A percentile compares a stretch with the other conserved stretches of the same genome.
Evolutionary conservation across 2,888 invertebrate genomes (phyloP).

Genomic region (Sialis lutaria): DNA sequence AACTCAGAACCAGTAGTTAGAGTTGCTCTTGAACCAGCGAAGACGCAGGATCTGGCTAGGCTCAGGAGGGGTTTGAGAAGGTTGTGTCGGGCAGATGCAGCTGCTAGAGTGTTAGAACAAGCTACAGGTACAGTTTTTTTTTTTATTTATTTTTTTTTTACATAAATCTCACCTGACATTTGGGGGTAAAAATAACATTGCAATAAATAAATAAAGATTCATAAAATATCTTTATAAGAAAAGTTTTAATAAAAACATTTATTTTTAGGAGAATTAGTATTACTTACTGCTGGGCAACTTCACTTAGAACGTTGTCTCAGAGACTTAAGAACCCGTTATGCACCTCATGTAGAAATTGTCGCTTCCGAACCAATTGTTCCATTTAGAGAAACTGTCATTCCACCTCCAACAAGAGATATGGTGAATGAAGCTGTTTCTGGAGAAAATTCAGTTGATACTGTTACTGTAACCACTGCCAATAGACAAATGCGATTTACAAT

Average conservation of each 20-base stretch:
- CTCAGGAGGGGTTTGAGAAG: constrained; percentile 61
- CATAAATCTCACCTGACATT: too few relatives aligned
- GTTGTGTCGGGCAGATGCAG: constrained; percentile 87
- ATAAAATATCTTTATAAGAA: too few relatives aligned
- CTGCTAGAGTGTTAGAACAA: constrained; percentile 76
- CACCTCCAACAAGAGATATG: constrained; percentile 65
- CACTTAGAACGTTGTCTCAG: constrained; percentile 91
- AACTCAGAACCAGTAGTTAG: constrained; percentile 76
- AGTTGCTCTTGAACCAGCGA: constrained; percentile 81
- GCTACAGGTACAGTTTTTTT: constrained; percentile 41
- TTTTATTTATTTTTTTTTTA: too few relatives aligned
- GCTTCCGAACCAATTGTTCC: constrained; percentile 94
- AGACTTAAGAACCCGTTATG: constrained; percentile 70
- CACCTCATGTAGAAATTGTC: constrained; percentile 55
- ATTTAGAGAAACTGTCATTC: constrained; percentile 83
- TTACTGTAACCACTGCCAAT: constrained; percentile 48
- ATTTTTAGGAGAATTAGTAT: constrained; percentile 59
- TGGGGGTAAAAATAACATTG: too few relatives aligned
- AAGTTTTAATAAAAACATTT: too few relatives aligned
- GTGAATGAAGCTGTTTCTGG: constrained; percentile 46
- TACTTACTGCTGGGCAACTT: constrained; percentile 92
- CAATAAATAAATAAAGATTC: too few relatives aligned
- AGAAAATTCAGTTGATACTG: constrained; percentile 28
- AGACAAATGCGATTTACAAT: constrained; percentile 54
- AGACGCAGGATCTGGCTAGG: constrained; percentile 59